phyloP scores from a whole-genome alignment of 2,888 invertebrate genomes.

The Apodemia duryi region DNA sequence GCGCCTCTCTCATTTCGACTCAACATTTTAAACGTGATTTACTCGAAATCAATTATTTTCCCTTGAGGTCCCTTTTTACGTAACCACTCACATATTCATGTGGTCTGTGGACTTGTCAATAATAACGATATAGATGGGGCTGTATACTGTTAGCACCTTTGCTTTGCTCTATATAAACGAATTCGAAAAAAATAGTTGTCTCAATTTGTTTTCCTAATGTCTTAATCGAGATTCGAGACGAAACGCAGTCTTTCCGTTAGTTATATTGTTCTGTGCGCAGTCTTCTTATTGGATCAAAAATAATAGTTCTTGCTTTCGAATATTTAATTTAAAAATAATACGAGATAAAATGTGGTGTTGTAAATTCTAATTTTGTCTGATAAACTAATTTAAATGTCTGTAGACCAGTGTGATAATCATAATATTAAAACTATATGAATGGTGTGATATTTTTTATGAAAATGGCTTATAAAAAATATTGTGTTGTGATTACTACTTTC shows the following conservation, averaged over 20 bases:
- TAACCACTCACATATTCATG: too few species aligned
- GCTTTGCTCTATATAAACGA: too few species aligned
- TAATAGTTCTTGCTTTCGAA: not conserved
- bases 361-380: not conserved
- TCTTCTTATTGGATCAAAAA: conserved; percentile 3
- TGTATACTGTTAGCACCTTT: too few species aligned
- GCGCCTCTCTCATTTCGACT: too few species aligned
- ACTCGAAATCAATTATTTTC: too few species aligned
- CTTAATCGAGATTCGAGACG: too few species aligned
- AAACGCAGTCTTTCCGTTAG: conserved; percentile 9
- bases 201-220: conserved; percentile 9
- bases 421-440: not conserved
- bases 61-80: too few species aligned
- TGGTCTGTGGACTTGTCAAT: too few species aligned
- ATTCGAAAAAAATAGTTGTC: not conserved
- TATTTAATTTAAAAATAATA: not conserved
- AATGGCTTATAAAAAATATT: conserved; percentile 68
- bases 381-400: not conserved
- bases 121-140: too few species aligned
- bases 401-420: not conserved
- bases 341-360: conserved; percentile 1
- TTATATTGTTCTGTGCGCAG: too few species aligned
- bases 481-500: conserved; percentile 71
- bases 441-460: conserved; percentile 27
- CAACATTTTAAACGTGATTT: too few species aligned